These are phyloP conservation scores for Andrena minutula DNA, from an alignment of 2,888 invertebrate genomes.

Conservation along the genomic window DNA sequence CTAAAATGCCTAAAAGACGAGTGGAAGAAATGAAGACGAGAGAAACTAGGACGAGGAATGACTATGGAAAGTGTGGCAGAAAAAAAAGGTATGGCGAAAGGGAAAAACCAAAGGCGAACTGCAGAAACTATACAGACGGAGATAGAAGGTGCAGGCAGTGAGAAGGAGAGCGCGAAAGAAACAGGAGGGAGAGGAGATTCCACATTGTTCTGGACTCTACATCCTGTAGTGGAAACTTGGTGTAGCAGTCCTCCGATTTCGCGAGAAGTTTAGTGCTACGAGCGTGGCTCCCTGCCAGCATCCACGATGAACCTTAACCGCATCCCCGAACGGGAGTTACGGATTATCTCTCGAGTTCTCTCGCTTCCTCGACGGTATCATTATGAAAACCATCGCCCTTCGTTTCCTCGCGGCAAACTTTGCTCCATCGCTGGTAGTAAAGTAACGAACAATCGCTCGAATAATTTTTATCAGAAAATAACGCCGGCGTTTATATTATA, in stretches of 20 bases:
- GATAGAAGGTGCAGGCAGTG: constrained; percentile 26
- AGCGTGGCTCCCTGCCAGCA: constrained; percentile 76
- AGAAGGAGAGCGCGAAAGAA: constrained; percentile 30
- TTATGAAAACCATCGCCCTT: constrained; percentile 58
- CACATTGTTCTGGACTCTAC: constrained; percentile 63
- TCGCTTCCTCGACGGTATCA: constrained; percentile 61
- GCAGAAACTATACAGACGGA: background rate
- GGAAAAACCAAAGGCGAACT: background rate
- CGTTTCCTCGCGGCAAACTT: constrained; percentile 8
- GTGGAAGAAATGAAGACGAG: background rate
- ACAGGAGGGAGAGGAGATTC: constrained; percentile 68
- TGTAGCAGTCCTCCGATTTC: constrained; percentile 72
- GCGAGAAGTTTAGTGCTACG: constrained; percentile 78
- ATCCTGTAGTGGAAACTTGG: constrained; percentile 69
- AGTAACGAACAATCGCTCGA: background rate
- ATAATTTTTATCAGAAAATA: background rate
- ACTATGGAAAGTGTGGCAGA: background rate
- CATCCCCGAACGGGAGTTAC: constrained; percentile 51
- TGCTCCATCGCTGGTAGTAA: constrained; percentile 7
- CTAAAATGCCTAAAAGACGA: background rate
- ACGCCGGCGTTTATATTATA: no score
- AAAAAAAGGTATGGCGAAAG: background rate
- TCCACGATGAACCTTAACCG: constrained; percentile 67
- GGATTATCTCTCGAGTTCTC: constrained; percentile 66
- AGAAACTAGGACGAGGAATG: constrained; percentile 26